Base-by-base conservation (phyloP, 2,888 invertebrate species). In the Synergus umbraculus region DNA sequence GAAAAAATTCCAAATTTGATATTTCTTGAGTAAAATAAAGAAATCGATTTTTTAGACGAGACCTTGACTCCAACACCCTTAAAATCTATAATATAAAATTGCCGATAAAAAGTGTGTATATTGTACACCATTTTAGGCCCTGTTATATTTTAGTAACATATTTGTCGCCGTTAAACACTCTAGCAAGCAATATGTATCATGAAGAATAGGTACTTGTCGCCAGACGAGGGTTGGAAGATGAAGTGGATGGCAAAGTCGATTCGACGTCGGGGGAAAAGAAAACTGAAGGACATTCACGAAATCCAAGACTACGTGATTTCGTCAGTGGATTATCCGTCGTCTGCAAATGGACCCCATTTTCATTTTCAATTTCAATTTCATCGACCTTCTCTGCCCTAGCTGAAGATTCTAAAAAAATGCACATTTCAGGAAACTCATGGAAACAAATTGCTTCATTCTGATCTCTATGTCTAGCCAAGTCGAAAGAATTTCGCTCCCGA, bases 381-480 rank as follows among this genome's bases (percentile, higher is more conserved):
- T 41, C 37, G n/a, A 12, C 9, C 37, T 41, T 12, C 22, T 29
- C 60, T 10, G 4, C 22, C 13, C 18, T 12, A 1, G 22, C 37
- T 4, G 29, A 9, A 54, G 37, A 37, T 73, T 73, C 73, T 73
- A 67, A 18, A 67, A 67, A 49, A 46, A 69, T 44, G 15, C 13
- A 69, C 7, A 46, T 69, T 46, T 49, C 8, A 46, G 13, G 69
- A 29, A 69, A 69, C 22, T 18, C 22, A 22, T 13, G n/a, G 18
- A 22, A 69, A 22, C 10, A 54, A 15, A 73, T 73, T 54, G 37
- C 54, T 37, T 73, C n/a, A 41, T 41, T n/a, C n/a, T 37, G 22
- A 73, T 9, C 73, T 37, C 54, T 15, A 73, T 73, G 46, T 54
- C 54, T 73, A 54, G 73, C 73, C 73, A 54, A 54, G 49, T 54